A percentile compares a stretch with the other conserved stretches of the same genome.
Conservation (phyloP, 2,797 vertebrate species). For the Hyperoplus lanceolatus region DNA sequence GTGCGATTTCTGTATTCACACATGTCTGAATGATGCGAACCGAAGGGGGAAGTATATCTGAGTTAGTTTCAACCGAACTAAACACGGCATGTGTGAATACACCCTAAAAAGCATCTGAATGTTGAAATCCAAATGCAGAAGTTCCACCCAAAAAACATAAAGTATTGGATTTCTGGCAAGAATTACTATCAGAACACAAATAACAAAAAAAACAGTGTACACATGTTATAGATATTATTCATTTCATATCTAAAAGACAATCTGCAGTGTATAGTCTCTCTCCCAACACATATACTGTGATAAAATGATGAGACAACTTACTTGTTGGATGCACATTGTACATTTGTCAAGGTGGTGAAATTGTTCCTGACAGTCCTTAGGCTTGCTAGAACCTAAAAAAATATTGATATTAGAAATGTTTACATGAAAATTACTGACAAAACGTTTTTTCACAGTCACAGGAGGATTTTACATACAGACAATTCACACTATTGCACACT, state of each 20-base stretch:
- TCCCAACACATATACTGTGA: background rate
- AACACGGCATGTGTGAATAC: no score
- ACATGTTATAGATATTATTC: background rate
- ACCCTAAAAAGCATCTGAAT: no score
- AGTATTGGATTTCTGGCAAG: background rate
- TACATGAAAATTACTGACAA: background rate
- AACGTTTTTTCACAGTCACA: background rate
- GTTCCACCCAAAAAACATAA: background rate
- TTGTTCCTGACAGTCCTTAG: slow-evolving; percentile 95
- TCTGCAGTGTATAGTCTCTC: background rate
- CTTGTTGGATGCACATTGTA: slow-evolving; percentile 92
- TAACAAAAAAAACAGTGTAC: background rate
- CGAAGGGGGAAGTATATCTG: no score
- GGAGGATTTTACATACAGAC: no score
- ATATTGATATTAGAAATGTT: background rate
- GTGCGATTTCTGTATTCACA: no score
- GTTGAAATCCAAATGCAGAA: background rate
- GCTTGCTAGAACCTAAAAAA: slow-evolving; percentile 92
- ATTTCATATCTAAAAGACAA: background rate
- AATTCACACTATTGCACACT: background rate
- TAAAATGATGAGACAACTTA: slow-evolving; percentile 75
- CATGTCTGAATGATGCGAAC: no score
- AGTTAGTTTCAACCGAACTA: no score
- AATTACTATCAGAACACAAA: background rate
- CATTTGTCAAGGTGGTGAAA: slow-evolving; percentile 93